These are phyloP conservation scores for Benthosema pterotum DNA, from an alignment of 2,797 vertebrate genomes.

Conservation along the genomic window DNA sequence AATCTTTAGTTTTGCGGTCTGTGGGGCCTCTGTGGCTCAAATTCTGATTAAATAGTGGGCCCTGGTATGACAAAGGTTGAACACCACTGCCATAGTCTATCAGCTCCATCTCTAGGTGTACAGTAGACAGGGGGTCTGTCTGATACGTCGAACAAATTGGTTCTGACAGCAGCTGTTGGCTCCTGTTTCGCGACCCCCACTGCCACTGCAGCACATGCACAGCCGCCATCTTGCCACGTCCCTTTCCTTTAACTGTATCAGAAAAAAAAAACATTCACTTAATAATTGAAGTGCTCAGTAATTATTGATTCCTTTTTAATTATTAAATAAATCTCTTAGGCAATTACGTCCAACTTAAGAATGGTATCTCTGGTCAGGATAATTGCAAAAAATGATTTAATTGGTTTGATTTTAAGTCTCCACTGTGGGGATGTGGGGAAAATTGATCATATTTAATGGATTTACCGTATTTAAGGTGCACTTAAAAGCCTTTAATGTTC, in stretches of 20 bases:
- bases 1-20: no score
- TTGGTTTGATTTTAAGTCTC: conserved; percentile 15
- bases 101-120: conserved; percentile 6
- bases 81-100: no score
- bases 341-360: conserved; percentile 34
- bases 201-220: conserved; percentile 7
- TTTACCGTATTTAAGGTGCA: no score
- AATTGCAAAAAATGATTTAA: no score
- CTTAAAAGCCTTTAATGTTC: no score
- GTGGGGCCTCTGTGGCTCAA: no score
- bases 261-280: conserved; percentile 40
- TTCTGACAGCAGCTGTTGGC: conserved; percentile 22
- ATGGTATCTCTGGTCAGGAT: conserved; percentile 18
- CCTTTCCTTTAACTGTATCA: conserved; percentile 19
- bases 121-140: conserved; percentile 12
- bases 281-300: conserved; percentile 54
- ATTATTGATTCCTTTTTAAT: conserved; percentile 62
- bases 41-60: no score
- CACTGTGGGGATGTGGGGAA: no score
- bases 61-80: no score
- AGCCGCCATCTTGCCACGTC: conserved; percentile 32
- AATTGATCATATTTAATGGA: no score
- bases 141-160: conserved; percentile 20
- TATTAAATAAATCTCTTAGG: conserved; percentile 45
- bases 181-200: no score